Conservation (phyloP, 2,888 invertebrate genomes). For the Sicus ferrugineus region DNA sequence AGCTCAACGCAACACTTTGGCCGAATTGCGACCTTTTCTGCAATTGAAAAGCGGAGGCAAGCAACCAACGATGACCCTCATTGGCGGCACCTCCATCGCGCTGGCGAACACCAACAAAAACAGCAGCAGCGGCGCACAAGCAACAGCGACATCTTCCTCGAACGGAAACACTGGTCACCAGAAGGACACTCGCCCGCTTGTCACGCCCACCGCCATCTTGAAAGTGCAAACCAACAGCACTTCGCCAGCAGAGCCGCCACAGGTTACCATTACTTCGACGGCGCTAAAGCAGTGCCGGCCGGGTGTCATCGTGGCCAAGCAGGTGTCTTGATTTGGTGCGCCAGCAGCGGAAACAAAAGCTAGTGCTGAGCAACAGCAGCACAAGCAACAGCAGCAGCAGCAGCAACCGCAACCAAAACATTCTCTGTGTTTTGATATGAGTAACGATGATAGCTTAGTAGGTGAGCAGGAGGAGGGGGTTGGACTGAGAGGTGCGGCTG, state of each 20-base stretch:
- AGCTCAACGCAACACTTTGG: constrained; percentile 66
- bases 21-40: constrained; percentile 71
- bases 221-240: constrained; percentile 55
- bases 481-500: background rate
- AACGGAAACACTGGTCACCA: constrained; percentile 31
- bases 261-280: constrained; percentile 57
- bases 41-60: constrained; percentile 68
- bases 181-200: constrained; percentile 31
- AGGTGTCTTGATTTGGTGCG: constrained; percentile 73
- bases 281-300: constrained; percentile 77
- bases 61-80: constrained; percentile 52
- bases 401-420: constrained; percentile 43
- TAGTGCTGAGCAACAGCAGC: constrained; percentile 24
- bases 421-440: constrained; percentile 40
- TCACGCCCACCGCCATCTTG: constrained; percentile 59
- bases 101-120: constrained; percentile 45
- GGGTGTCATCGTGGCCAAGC: constrained; percentile 90
- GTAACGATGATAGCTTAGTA: constrained; percentile 5
- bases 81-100: constrained; percentile 49
- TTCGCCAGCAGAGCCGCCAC: constrained; percentile 35
- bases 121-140: constrained; percentile 31
- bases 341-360: constrained; percentile 34
- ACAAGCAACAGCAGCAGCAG: constrained; percentile 37
- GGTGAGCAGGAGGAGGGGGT: constrained; percentile 14
- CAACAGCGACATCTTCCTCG: constrained; percentile 7